Evolutionary conservation across 2,113 vertebrate genomes (phyloP).

Genomic region (Philantomba maxwellii): DNA sequence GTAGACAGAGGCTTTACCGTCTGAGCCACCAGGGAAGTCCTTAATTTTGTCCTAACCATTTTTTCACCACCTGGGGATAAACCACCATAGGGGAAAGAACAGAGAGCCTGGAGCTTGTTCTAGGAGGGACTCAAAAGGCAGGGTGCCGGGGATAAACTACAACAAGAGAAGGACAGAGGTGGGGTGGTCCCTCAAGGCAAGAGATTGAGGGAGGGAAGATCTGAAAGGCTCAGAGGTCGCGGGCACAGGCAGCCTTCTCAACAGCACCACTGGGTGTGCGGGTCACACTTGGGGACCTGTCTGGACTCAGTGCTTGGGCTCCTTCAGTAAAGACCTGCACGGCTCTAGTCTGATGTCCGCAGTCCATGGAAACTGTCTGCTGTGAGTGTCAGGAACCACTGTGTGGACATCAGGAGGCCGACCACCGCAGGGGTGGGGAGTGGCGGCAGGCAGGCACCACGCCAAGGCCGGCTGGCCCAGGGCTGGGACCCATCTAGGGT

Average conservation of each 20-base stretch:
- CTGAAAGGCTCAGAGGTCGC: accelerated
- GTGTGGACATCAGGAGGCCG: no score
- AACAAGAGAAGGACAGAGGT: no score
- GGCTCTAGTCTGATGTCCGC: accelerated
- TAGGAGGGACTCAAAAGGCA: not conserved
- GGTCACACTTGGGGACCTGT: accelerated
- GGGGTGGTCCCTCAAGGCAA: not conserved
- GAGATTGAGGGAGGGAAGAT: not conserved
- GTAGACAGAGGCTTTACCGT: not conserved
- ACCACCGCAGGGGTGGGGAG: not conserved
- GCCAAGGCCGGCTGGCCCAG: not conserved
- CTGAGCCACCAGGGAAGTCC: not conserved
- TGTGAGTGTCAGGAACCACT: not conserved
- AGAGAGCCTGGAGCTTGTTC: no score
- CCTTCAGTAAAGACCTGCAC: accelerated
- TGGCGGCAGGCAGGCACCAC: not conserved
- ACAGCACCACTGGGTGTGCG: accelerated
- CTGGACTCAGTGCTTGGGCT: not conserved
- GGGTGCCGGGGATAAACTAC: not conserved
- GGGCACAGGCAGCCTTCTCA: not conserved
- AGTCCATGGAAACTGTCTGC: accelerated
- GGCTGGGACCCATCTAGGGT: not conserved
- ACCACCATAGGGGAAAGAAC: not conserved
- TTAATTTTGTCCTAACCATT: not conserved
- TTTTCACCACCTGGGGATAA: not conserved